Percentiles rank a stretch among this genome's conserved stretches.
Evolutionary conservation across 2,888 invertebrate genomes (phyloP).

Genomic region (Tetropium fuscum): DNA sequence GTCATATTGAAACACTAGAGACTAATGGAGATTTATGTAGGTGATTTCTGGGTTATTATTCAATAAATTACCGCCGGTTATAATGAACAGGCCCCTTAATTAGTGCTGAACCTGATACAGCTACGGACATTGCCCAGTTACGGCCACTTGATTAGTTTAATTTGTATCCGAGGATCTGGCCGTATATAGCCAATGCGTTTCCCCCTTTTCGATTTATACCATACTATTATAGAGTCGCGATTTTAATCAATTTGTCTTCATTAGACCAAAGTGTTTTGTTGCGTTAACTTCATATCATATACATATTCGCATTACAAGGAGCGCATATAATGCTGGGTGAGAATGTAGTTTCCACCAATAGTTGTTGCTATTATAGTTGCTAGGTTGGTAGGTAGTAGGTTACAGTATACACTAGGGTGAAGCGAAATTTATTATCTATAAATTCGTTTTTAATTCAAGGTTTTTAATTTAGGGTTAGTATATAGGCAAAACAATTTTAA

Average conservation of each 20-base stretch:
- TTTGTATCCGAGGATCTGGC: slow-evolving; percentile 60
- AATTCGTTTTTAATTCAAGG: too few species aligned
- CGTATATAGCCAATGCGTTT: slow-evolving; percentile 33
- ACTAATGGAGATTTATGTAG: slow-evolving; percentile 65
- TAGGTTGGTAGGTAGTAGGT: too few species aligned
- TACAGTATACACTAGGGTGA: too few species aligned
- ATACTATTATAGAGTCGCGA: slow-evolving; percentile 30
- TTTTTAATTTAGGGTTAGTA: too few species aligned
- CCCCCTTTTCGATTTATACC: slow-evolving; percentile 32
- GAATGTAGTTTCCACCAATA: too few species aligned
- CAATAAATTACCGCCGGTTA: slow-evolving; percentile 64
- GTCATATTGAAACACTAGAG: slow-evolving; percentile 60
- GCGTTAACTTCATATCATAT: slow-evolving; percentile 20
- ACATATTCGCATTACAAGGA: not conserved
- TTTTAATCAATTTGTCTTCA: slow-evolving; percentile 39
- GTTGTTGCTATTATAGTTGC: too few species aligned
- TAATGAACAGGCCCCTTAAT: slow-evolving; percentile 64
- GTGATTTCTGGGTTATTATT: slow-evolving; percentile 66
- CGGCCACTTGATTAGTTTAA: slow-evolving; percentile 64
- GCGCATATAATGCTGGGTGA: too few species aligned
- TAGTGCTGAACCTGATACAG: slow-evolving; percentile 62
- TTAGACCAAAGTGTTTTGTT: slow-evolving; percentile 34
- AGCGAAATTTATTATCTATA: too few species aligned
- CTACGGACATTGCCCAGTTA: slow-evolving; percentile 61
- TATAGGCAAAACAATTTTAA: too few species aligned